phyloP scores from a whole-genome alignment of 2,113 vertebrate genomes.

The Cnemophilus loriae region DNA sequence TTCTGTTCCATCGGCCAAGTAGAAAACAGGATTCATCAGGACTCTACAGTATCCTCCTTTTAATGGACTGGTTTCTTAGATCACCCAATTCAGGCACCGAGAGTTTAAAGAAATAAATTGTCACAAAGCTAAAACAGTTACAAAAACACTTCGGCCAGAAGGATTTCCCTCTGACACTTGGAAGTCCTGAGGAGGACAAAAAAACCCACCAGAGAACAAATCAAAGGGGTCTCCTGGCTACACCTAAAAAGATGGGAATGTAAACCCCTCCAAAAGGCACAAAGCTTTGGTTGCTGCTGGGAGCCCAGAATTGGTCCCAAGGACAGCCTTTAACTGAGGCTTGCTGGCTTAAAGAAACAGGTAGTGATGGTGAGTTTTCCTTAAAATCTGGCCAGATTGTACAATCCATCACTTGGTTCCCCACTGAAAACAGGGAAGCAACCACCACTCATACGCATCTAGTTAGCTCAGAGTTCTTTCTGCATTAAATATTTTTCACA shows the following conservation, averaged over 20 bases:
- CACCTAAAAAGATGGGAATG: background rate
- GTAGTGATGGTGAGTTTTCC: background rate
- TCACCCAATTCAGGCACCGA: slow-evolving; percentile 29
- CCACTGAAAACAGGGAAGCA: background rate
- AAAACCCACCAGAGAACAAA: background rate
- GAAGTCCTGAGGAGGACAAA: background rate
- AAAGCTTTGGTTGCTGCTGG: background rate
- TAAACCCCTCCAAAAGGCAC: background rate
- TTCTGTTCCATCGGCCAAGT: slow-evolving; percentile 66
- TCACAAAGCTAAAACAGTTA: slow-evolving; percentile 39
- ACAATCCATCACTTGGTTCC: background rate
- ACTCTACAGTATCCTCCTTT: slow-evolving; percentile 57
- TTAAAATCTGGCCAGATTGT: background rate
- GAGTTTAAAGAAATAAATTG: slow-evolving; percentile 29
- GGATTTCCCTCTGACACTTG: slow-evolving; percentile 5
- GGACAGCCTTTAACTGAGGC: background rate
- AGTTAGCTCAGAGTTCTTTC: background rate
- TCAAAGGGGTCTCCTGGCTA: background rate
- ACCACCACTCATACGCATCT: fast-evolving
- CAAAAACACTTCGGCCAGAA: background rate
- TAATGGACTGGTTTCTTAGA: slow-evolving; percentile 55
- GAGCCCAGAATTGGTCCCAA: background rate
- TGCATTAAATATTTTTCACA: background rate
- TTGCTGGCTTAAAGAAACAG: background rate
- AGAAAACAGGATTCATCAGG: slow-evolving; percentile 67